phyloP scores from a whole-genome alignment of 2,113 vertebrate genomes.

The Paedocypris sp. region DNA sequence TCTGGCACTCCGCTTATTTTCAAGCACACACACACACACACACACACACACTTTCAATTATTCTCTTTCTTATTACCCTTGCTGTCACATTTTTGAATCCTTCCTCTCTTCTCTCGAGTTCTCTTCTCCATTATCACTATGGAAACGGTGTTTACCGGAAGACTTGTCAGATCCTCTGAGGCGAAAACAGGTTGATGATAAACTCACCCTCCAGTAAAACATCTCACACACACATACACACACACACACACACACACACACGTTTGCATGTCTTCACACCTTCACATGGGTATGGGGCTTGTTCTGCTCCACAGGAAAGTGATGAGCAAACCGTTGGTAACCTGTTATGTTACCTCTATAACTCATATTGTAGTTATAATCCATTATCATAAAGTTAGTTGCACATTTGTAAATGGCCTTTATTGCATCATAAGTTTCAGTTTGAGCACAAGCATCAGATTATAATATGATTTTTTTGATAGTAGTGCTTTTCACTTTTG shows the following conservation, averaged over 20 bases:
- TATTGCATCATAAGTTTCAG: not conserved
- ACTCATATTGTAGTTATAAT: too few species aligned
- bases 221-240: not conserved
- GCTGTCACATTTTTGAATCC: constrained; percentile 27
- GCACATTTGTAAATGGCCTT: not conserved
- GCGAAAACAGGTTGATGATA: constrained; percentile 1
- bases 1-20: constrained; percentile 8
- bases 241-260: too few species aligned
- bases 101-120: too few species aligned
- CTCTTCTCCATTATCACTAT: constrained; percentile 37
- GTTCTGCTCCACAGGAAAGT: too few species aligned
- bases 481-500: too few species aligned
- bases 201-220: not conserved
- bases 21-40: not conserved
- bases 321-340: too few species aligned
- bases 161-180: not conserved
- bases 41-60: not conserved
- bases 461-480: too few species aligned
- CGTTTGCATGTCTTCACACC: too few species aligned
- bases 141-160: constrained; percentile 37
- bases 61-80: constrained; percentile 30
- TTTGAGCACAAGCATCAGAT: too few species aligned
- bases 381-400: too few species aligned
- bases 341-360: too few species aligned
- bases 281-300: too few species aligned